These are phyloP conservation scores for Bolborhynchus lineola DNA, from an alignment of 2,113 vertebrate genomes.

Conservation along the genomic window DNA sequence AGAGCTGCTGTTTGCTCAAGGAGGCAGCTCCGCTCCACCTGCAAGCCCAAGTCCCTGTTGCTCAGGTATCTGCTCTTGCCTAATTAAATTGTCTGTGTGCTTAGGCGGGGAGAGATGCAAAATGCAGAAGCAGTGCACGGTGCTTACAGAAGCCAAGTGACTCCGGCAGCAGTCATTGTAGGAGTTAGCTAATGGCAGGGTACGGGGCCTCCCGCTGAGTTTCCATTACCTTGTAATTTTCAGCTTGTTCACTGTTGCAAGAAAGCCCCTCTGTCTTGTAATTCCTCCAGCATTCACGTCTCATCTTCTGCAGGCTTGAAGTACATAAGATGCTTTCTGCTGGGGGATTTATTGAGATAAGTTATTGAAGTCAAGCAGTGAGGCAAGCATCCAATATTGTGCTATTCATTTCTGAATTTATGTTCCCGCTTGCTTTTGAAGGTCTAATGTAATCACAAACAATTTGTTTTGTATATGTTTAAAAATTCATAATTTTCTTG, in stretches of 20 bases:
- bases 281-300: constrained; percentile 72
- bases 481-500: constrained; percentile 74
- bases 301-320: constrained; percentile 73
- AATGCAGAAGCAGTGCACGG: constrained; percentile 20
- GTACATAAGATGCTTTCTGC: constrained; percentile 75
- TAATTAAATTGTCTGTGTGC: constrained; percentile 48
- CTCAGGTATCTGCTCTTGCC: constrained; percentile 19
- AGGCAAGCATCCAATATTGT: constrained; percentile 71
- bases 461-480: constrained; percentile 73
- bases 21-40: not conserved
- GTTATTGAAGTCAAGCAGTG: constrained; percentile 78
- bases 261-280: constrained; percentile 76
- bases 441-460: constrained; percentile 77
- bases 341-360: constrained; percentile 78
- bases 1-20: not conserved
- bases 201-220: constrained; percentile 71
- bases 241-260: constrained; percentile 79
- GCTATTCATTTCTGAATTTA: constrained; percentile 74
- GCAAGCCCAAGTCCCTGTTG: not conserved
- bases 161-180: constrained; percentile 67
- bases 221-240: constrained; percentile 85
- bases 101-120: constrained; percentile 44
- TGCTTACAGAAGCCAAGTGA: constrained; percentile 48
- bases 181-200: constrained; percentile 78
- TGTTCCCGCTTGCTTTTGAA: constrained; percentile 70